A percentile compares a stretch with the other conserved stretches of the same genome.
These are phyloP conservation scores for Dynastes maya DNA, from an alignment of 2,888 invertebrate species.

Conservation along the genomic window DNA sequence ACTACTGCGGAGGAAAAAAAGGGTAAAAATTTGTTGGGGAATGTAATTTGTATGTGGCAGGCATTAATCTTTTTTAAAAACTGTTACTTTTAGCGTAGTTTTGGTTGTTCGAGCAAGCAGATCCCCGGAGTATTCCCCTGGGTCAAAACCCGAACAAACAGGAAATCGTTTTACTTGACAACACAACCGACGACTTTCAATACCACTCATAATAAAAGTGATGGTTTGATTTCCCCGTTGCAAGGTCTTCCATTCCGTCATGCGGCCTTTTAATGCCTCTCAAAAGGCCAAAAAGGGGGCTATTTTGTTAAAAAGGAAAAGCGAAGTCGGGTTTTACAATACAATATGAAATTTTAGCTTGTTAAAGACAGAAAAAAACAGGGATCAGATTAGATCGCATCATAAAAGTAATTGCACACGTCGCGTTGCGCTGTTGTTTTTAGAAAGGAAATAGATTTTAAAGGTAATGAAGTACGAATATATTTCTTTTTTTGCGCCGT, in stretches of 20 bases:
- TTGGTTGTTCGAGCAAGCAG: background rate
- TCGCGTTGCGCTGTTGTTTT: background rate
- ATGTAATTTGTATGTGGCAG: conserved; percentile 8
- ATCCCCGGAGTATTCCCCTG: conserved; percentile 13
- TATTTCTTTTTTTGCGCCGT: background rate
- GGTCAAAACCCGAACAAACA: conserved; percentile 37
- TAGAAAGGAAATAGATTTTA: background rate
- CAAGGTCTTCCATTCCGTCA: conserved; percentile 1
- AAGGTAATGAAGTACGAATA: background rate
- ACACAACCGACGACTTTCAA: conserved; percentile 30
- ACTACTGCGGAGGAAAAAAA: background rate
- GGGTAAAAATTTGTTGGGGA: background rate
- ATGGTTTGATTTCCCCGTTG: background rate
- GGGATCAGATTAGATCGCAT: background rate
- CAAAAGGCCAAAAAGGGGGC: too few relatives aligned
- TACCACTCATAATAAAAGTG: conserved; percentile 8
- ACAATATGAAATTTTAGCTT: too few relatives aligned
- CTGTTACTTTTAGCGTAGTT: conserved; percentile 20
- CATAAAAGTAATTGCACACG: conserved; percentile 10
- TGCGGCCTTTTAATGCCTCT: background rate
- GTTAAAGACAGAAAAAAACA: background rate
- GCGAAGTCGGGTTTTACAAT: too few relatives aligned
- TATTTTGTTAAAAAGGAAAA: too few relatives aligned
- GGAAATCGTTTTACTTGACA: conserved; percentile 43
- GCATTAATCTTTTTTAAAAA: conserved; percentile 12